phyloP scores from a whole-genome alignment of 2,888 invertebrate species.

The Oasisia sp. region DNA sequence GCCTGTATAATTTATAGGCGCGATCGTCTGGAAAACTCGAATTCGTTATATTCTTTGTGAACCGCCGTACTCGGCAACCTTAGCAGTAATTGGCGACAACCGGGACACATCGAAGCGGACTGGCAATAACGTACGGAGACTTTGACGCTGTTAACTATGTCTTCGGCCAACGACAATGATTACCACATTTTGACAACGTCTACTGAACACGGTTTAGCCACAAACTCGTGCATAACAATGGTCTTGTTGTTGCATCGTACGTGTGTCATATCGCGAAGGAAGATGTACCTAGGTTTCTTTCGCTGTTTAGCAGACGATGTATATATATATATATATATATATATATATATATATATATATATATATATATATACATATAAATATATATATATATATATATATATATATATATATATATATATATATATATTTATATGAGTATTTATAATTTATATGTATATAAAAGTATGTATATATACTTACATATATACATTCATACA shows the following conservation, averaged over 20 bases:
- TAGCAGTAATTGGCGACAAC: neutral
- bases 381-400: too few relatives aligned
- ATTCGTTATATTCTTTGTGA: conserved; percentile 13
- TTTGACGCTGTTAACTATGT: neutral
- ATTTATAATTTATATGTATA: neutral
- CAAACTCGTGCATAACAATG: neutral
- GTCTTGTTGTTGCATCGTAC: too few relatives aligned
- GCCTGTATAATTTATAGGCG: conserved; percentile 10
- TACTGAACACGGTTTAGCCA: neutral
- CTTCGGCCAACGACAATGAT: neutral
- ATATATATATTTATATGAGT: neutral
- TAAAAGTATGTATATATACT: too few relatives aligned
- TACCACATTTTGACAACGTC: neutral
- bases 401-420: too few relatives aligned
- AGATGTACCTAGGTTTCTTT: too few relatives aligned
- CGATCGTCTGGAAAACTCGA: neutral
- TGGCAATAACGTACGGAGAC: neutral
- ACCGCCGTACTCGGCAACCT: neutral
- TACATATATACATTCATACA: too few relatives aligned
- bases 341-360: too few relatives aligned
- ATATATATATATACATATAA: too few relatives aligned
- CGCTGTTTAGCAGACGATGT: too few relatives aligned
- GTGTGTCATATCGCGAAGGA: too few relatives aligned
- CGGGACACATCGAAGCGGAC: neutral
- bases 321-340: too few relatives aligned